A percentile compares a stretch with the other conserved stretches of the same genome.
Conservation (phyloP, 1,140 invertebrate genomes). For the Papilio aristodemus region DNA sequence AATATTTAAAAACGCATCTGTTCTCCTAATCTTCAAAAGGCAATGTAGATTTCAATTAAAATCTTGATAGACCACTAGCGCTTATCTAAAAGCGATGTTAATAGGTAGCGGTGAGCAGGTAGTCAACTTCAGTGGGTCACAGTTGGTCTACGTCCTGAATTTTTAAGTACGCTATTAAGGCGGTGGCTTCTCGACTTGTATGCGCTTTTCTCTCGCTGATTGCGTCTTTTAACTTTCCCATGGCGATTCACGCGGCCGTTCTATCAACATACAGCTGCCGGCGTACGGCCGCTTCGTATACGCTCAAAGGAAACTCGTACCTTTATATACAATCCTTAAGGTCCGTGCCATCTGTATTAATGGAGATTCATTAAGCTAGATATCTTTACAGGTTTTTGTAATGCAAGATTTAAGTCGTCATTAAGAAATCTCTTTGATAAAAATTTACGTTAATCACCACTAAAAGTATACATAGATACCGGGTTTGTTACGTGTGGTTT, state of each 20-base stretch:
- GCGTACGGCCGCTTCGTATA: slow-evolving; percentile 34
- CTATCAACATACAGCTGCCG: slow-evolving; percentile 49
- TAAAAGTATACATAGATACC: background rate
- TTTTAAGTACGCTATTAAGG: slow-evolving; percentile 72
- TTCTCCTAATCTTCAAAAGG: background rate
- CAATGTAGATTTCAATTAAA: slow-evolving; percentile 4
- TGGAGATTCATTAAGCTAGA: background rate
- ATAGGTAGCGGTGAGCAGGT: slow-evolving; percentile 34
- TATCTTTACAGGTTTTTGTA: background rate
- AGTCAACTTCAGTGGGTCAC: slow-evolving; percentile 58
- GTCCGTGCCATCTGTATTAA: slow-evolving; percentile 7
- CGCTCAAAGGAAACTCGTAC: slow-evolving; percentile 28
- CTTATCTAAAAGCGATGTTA: slow-evolving; percentile 21
- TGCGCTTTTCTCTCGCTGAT: slow-evolving; percentile 70
- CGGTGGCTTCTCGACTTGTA: slow-evolving; percentile 43
- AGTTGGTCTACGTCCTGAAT: slow-evolving; percentile 65
- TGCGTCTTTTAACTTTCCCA: slow-evolving; percentile 73
- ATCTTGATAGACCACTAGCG: slow-evolving; percentile 12
- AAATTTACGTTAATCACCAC: no score
- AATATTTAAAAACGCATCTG: background rate
- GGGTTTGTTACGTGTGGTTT: no score
- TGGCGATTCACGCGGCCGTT: slow-evolving; percentile 49
- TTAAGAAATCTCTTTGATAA: background rate
- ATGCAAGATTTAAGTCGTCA: background rate
- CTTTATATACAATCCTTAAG: slow-evolving; percentile 18